phyloP scores from a whole-genome alignment of 2,113 vertebrate genomes.

The Corythornis vintsioides region DNA sequence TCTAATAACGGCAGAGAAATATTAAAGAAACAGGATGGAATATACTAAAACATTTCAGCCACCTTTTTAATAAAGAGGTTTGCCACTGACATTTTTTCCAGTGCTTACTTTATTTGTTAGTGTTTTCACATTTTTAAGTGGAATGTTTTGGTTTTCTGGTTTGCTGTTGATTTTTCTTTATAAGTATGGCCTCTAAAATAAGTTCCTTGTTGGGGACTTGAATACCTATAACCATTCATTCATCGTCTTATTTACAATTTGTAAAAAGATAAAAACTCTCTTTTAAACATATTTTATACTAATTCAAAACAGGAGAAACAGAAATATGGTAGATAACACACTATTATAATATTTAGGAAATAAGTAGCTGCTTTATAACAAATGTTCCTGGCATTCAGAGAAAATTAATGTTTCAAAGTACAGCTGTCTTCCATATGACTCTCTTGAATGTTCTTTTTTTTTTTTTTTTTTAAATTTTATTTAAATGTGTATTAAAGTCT shows the following conservation, averaged over 20 bases:
- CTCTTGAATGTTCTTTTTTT: neutral
- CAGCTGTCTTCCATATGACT: neutral
- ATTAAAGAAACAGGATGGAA: neutral
- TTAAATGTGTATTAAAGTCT: neutral
- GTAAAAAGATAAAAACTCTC: neutral
- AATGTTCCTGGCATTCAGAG: constrained; percentile 3
- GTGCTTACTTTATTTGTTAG: neutral
- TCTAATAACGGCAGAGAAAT: neutral
- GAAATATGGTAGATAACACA: neutral
- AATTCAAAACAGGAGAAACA: neutral
- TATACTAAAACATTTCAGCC: neutral
- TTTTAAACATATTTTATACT: neutral
- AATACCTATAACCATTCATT: neutral
- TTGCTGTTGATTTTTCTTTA: neutral
- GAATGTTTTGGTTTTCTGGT: neutral
- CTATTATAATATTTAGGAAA: constrained; percentile 23
- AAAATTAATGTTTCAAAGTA: constrained; percentile 3
- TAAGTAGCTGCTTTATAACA: neutral
- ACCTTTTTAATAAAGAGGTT: neutral
- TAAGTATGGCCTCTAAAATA: neutral
- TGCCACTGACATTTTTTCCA: neutral
- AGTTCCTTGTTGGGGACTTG: neutral
- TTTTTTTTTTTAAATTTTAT: neutral
- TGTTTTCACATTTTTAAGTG: neutral
- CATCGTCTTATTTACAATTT: neutral